Evolutionary conservation across 2,888 invertebrate species (phyloP), one percentile per base, ranked within the genome.

Genomic region (Leucophora obtusa): DNA sequence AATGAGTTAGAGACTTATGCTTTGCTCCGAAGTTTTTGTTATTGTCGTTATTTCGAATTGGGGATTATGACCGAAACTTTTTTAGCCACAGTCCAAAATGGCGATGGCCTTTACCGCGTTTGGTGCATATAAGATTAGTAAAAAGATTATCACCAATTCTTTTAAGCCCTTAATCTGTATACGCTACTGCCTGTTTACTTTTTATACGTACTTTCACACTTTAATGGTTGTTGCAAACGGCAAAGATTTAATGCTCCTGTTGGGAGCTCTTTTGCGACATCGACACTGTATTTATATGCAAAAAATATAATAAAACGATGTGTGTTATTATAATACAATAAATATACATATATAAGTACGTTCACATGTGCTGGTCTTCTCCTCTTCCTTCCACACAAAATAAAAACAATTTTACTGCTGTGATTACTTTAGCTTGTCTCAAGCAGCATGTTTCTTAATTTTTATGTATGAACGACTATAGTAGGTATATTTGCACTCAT

Each of bases 341-440:
- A 43, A 74, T 47, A 59, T 28, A 63, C 18, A 50, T 65, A 47
- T 56, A 9, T 62, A 5, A 1, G 28, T 21, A 38, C 59, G 11
- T 62, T 38, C 14, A 33, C 47, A 43, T 51, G 56, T 38, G 6
- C 50, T 18, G 65, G 51, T 58, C 62, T 62, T 9, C 62, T 56
- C 14, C 62, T 62, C 68, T 63, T 69, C 60, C 58, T 63, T 53
- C 7, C 54, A 9, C 2, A 47, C 2, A 21, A 33, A 58, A 58
- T 14, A 58, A 54, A 56, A 78, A 68, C 51, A 18, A 50, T 53
- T 73, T 62, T 38, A 24, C 54, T 56, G 69, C 70, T 51, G 73
- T 72, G 73, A 77, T 77, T 82, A 60, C 68, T 79, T 75, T 75
- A 43, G 28, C 35, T 51, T 66, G 79, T 79, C 74, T 79, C 74